phyloP scores from a whole-genome alignment of 2,113 vertebrate species.

The Vulpes ferrilata region DNA sequence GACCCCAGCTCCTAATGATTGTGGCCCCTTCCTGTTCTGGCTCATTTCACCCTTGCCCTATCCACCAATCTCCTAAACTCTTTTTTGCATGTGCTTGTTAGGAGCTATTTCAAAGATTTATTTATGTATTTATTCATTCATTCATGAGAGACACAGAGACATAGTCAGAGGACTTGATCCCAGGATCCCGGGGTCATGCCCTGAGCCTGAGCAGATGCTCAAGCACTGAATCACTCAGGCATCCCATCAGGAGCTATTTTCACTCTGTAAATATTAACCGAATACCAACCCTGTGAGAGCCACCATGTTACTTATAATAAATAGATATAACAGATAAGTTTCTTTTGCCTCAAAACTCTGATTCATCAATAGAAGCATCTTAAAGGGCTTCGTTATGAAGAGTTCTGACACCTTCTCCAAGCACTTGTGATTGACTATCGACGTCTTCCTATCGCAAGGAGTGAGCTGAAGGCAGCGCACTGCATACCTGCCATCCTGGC shows the following conservation, averaged over 20 bases:
- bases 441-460: constrained; percentile 28
- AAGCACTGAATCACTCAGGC: too few species aligned
- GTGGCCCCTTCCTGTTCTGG: background rate
- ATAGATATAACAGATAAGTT: background rate
- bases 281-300: background rate
- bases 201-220: too few species aligned
- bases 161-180: too few species aligned
- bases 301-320: background rate
- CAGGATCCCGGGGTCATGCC: too few species aligned
- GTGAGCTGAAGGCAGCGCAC: background rate
- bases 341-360: constrained; percentile 10
- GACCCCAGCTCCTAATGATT: background rate
- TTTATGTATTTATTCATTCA: too few species aligned
- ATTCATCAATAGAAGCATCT: background rate
- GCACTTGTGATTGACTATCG: constrained; percentile 28
- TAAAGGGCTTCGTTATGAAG: constrained; percentile 7
- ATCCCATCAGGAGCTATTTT: background rate
- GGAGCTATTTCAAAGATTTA: background rate
- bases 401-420: constrained; percentile 46
- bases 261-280: constrained; percentile 41
- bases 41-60: background rate
- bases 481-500: background rate
- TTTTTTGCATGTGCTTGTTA: background rate
- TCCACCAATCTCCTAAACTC: background rate
- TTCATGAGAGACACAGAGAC: too few species aligned